These are phyloP conservation scores for Poliocrania exsul DNA, from an alignment of 2,797 vertebrate genomes.

Conservation along the genomic window DNA sequence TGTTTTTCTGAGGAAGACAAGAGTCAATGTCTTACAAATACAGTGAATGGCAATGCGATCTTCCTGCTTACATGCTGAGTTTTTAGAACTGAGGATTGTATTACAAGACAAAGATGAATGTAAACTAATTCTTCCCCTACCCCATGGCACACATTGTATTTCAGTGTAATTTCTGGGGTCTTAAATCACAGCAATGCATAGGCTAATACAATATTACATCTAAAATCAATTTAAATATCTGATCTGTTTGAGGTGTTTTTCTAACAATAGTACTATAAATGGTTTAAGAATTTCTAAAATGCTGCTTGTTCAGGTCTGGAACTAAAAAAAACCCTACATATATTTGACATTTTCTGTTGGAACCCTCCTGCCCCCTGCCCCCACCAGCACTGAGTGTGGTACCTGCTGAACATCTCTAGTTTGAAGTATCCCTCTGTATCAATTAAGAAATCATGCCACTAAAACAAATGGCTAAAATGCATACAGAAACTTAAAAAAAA, in stretches of 20 bases:
- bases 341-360: slow-evolving; percentile 66
- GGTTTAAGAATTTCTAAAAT: slow-evolving; percentile 62
- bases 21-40: slow-evolving; percentile 65
- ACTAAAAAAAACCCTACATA: slow-evolving; percentile 74
- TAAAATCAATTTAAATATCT: slow-evolving; percentile 58
- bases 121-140: slow-evolving; percentile 79
- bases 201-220: slow-evolving; percentile 26
- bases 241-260: slow-evolving; percentile 61
- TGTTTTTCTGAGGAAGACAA: slow-evolving; percentile 62
- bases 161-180: slow-evolving; percentile 72
- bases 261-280: background rate
- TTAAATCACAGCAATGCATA: slow-evolving; percentile 50
- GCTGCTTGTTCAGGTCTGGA: slow-evolving; percentile 68
- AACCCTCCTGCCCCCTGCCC: background rate
- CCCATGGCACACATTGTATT: slow-evolving; percentile 44
- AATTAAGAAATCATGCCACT: slow-evolving; percentile 76
- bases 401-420: slow-evolving; percentile 75
- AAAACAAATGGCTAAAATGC: slow-evolving; percentile 76
- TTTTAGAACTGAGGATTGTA: slow-evolving; percentile 87
- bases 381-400: slow-evolving; percentile 83
- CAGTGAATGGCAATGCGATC: slow-evolving; percentile 65
- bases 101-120: slow-evolving; percentile 96
- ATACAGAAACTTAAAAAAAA: slow-evolving; percentile 78
- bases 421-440: slow-evolving; percentile 71
- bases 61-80: slow-evolving; percentile 77